A percentile compares a stretch with the other conserved stretches of the same genome.
phyloP scores from a whole-genome alignment of 2,888 invertebrate species.

The Tetranychus truncatus region DNA sequence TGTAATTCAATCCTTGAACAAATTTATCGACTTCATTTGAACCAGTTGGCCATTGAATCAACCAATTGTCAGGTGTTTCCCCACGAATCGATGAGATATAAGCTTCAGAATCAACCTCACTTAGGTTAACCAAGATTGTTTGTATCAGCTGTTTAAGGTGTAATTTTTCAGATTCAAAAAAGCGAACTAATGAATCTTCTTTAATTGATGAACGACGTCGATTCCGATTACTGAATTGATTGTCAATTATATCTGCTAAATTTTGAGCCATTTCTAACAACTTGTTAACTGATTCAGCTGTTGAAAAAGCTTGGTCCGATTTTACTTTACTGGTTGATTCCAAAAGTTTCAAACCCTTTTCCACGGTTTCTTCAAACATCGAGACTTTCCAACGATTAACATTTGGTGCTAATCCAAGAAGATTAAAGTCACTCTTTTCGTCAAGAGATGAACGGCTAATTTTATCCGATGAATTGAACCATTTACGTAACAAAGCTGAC shows the following conservation, averaged over 20 bases:
- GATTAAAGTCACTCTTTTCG: conserved; percentile 9
- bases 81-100: background rate
- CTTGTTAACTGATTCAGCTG: background rate
- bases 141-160: background rate
- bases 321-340: conserved; percentile 12
- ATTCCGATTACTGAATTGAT: background rate
- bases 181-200: background rate
- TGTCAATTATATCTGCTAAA: background rate
- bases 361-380: conserved; percentile 10
- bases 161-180: background rate
- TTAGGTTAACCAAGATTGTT: background rate
- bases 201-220: background rate
- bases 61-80: conserved; percentile 51
- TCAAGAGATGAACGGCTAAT: conserved; percentile 34
- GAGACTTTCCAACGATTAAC: conserved; percentile 43
- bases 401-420: conserved; percentile 64
- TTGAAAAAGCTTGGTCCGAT: background rate
- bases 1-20: conserved; percentile 35
- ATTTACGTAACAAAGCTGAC: conserved; percentile 46
- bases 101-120: background rate
- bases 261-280: background rate
- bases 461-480: conserved; percentile 35
- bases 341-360: conserved; percentile 11
- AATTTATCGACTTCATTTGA: conserved; percentile 43
- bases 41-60: conserved; percentile 46